Evolutionary conservation across 2,797 vertebrate species (phyloP), one percentile per base, ranked within the genome.

Genomic region (Hoplostethus atlanticus): DNA sequence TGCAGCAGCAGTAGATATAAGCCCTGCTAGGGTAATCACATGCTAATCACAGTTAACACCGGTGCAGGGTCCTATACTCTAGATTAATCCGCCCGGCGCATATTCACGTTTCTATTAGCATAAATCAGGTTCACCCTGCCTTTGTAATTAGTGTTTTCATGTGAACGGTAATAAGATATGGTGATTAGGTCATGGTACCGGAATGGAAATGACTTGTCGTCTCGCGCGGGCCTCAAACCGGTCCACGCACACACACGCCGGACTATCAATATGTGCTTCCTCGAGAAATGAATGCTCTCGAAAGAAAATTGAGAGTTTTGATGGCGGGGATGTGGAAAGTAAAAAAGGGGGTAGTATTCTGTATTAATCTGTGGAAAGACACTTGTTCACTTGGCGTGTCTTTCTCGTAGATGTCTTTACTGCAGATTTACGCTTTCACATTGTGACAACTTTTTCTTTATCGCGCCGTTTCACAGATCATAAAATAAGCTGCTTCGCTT

Each of bases 61-160:
- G 84, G 89, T 81, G 44, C 88, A 86, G 89, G 93, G 91, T 92
- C 90, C 91, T 91, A 93, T 94, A 91, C 88, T 92, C 90, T 90
- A 94, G 92, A 94, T 94, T 87, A 94, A 93, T 92, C 89, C 90
- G 89, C 87, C 89, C 87, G 85, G 87, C 89, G 87, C 90, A 92
- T 91, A 92, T 94, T 93, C 93, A 94, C 91, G 93, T 93, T 92
- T 59, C 74, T 73, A 94, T 94, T 93, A 93, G 90, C 93, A 94
- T 94, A 93, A 94, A 94, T 93, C 91, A 92, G 92, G 90, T 92
- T 93, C 91, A 92, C 91, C 87, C 90, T 90, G 92, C 85, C 91
- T 93, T 91, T 91, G 91, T 93, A 94, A 94, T 94, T 93, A 94
- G 86, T 93, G 90, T 94, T 94, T 93, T 93, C 86, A 83, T 94